These are phyloP conservation scores for Parochlus steinenii DNA, from an alignment of 2,888 invertebrate species.

Conservation along the genomic window DNA sequence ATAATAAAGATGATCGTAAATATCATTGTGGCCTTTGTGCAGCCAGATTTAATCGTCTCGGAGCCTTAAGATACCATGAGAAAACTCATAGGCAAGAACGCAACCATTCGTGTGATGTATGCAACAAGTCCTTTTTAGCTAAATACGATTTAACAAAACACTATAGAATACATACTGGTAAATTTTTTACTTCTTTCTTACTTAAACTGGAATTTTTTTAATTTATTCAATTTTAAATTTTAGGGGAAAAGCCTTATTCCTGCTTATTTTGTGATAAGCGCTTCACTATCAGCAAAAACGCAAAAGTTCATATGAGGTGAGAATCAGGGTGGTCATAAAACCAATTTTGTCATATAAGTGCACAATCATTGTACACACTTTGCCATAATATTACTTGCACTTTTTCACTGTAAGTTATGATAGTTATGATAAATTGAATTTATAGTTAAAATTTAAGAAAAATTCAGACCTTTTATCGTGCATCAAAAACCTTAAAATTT, in stretches of 20 bases:
- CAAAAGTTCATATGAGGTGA: conserved; percentile 3
- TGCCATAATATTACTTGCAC: no score
- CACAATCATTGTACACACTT: no score
- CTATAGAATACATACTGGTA: conserved; percentile 2
- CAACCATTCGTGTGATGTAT: conserved; percentile 1
- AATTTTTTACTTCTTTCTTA: background rate
- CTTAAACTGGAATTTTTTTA: background rate
- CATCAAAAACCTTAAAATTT: no score
- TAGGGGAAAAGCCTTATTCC: background rate
- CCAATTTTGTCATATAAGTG: no score
- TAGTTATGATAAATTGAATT: no score
- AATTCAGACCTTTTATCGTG: no score
- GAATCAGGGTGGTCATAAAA: no score
- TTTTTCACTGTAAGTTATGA: no score
- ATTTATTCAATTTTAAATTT: background rate
- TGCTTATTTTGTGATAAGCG: conserved; percentile 4
- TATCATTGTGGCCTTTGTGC: conserved; percentile 3
- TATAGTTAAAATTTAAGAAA: no score
- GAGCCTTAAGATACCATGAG: conserved; percentile 8
- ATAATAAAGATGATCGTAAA: conserved; percentile 8
- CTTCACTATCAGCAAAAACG: conserved; percentile 7
- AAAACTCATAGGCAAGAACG: conserved; percentile 8
- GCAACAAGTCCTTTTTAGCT: conserved; percentile 3
- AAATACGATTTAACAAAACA: conserved; percentile 9
- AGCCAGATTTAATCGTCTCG: conserved; percentile 1